phyloP scores from a whole-genome alignment of 2,888 invertebrate species.

The Cataglyphis rosenhaueri region DNA sequence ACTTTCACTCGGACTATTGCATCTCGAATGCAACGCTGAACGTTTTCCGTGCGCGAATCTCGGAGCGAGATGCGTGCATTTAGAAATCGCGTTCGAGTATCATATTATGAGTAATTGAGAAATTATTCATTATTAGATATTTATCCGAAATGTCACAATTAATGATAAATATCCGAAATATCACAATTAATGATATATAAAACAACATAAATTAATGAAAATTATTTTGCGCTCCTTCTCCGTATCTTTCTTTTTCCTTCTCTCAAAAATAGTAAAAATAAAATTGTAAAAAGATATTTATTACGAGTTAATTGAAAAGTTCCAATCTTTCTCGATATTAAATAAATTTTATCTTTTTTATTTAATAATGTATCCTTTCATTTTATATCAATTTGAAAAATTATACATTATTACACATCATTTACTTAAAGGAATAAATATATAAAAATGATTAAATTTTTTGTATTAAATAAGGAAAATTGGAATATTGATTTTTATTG shows the following conservation, averaged over 20 bases:
- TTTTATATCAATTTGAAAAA: background rate
- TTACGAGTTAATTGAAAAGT: background rate
- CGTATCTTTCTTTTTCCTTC: background rate
- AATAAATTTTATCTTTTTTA: background rate
- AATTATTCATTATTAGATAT: background rate
- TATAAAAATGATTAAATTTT: background rate
- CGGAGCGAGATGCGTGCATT: conserved; percentile 21
- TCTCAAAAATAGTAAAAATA: background rate
- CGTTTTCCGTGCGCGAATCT: conserved; percentile 10
- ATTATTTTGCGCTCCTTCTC: background rate
- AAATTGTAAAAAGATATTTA: background rate
- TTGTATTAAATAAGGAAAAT: background rate
- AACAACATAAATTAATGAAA: conserved; percentile 10
- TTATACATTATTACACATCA: background rate
- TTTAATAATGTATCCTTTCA: no score
- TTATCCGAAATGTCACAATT: background rate
- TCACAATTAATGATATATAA: background rate
- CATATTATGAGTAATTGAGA: background rate
- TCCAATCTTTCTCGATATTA: background rate
- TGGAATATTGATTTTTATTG: background rate
- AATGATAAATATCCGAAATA: background rate
- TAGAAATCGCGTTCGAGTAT: conserved; percentile 29
- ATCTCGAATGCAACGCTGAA: conserved; percentile 26
- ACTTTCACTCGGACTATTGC: conserved; percentile 44
- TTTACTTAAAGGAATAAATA: conserved; percentile 4